phyloP scores from a whole-genome alignment of 2,797 vertebrate species.

The Avahi laniger region DNA sequence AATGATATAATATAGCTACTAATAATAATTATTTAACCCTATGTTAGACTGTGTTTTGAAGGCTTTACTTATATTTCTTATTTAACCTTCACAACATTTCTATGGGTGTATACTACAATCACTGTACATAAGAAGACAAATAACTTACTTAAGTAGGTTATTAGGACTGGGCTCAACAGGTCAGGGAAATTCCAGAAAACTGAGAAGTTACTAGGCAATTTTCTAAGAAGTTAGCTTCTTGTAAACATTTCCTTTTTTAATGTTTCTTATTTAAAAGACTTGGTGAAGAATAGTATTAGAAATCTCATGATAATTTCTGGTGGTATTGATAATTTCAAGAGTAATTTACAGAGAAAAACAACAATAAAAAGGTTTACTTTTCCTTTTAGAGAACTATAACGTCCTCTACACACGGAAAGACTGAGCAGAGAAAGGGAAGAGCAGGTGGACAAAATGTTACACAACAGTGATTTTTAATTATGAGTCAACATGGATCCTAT shows the following conservation, averaged over 20 bases:
- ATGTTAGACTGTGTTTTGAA: neutral
- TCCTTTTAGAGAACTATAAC: neutral
- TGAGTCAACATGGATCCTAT: neutral
- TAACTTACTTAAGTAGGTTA: neutral
- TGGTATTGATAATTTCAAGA: neutral
- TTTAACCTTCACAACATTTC: neutral
- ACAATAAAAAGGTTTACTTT: neutral
- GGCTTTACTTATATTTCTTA: neutral
- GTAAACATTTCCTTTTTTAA: neutral
- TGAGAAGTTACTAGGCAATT: neutral
- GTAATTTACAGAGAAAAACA: neutral
- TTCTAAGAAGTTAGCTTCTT: constrained; percentile 6
- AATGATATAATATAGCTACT: neutral
- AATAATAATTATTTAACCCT: neutral
- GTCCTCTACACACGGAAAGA: neutral
- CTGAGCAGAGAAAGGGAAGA: neutral
- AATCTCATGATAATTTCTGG: neutral
- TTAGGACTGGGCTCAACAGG: neutral
- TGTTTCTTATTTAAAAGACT: constrained; percentile 4
- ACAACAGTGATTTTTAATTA: constrained; percentile 27
- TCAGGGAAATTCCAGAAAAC: neutral
- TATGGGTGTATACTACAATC: neutral
- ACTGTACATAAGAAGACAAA: neutral
- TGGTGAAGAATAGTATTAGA: neutral
- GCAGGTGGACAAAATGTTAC: neutral